Base-by-base conservation (phyloP, 2,888 invertebrate species). In the Rhamnusium bicolor region DNA sequence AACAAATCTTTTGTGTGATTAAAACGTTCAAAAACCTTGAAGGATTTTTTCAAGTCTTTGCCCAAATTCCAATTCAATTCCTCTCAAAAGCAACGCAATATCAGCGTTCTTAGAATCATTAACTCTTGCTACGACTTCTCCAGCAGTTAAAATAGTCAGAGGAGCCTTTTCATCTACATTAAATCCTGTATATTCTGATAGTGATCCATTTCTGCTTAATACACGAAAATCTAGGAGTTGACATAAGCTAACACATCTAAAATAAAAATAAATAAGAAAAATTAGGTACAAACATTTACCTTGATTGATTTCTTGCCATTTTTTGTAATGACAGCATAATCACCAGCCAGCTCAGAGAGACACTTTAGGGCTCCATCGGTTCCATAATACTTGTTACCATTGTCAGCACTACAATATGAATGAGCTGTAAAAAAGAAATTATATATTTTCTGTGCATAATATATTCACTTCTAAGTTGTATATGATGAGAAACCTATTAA, bases 321-420 rank as follows among this genome's bases (percentile, higher is more conserved):
- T 66, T 79, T 75, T 6, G 83, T 79, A 5, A 93, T 83, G 74
- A 93, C 90, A 0, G 93, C 93, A 46, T 93, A 90, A 73, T 93
- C 90, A 0, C 90, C 91, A 46, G 81, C 82, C 0, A 88, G 86
- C 65, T 90, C 88, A 66, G 89, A 87, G 1, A 93, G 85, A 79
- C 93, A 94, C 4, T 87, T 84, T 8, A 93, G 81, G 0, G 93
- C 90, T 0, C 93, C 93, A 69, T 88, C 88, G 85, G 91, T 92
- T 0, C 91, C 91, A 82, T 89, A 93, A 87, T 88, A 93, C 72
- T 83, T 74, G 84, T 92, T 92, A 0, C 84, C 84, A 47, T 83
- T 70, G 83, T 91, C 89, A 62, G 90, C 91, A 0, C 90, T 86
- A 79, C 93, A 93, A 53, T 80, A 80, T 46, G 70, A 65, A 0